phyloP scores from a whole-genome alignment of 30 jellyfish, hydroid and myxozoan species.

The Nemopilema nomurai region DNA sequence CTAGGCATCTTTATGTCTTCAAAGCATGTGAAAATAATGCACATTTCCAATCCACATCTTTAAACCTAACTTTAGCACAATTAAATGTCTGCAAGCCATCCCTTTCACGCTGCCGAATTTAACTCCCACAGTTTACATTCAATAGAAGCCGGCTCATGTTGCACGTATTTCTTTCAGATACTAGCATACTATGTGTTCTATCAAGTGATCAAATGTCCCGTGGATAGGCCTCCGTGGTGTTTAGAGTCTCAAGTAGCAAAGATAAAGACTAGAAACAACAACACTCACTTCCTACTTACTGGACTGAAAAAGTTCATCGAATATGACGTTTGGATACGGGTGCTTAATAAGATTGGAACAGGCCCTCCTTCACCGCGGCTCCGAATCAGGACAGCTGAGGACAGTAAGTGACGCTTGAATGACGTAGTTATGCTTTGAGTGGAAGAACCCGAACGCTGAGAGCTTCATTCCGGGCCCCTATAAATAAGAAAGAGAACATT shows the following conservation, averaged over 20 bases:
- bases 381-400: conserved; percentile 23
- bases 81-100: too few species aligned
- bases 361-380: conserved; percentile 41
- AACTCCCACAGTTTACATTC: neutral
- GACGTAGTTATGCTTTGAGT: too few species aligned
- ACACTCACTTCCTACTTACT: conserved; percentile 5
- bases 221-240: conserved; percentile 32
- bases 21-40: too few species aligned
- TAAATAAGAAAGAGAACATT: too few species aligned
- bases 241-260: neutral
- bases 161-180: neutral
- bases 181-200: conserved; percentile 27
- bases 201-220: conserved; percentile 26
- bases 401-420: conserved; percentile 14
- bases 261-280: neutral
- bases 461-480: too few species aligned
- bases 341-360: conserved; percentile 16
- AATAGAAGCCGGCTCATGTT: neutral
- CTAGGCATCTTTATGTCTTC: too few species aligned
- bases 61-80: too few species aligned
- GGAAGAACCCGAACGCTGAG: too few species aligned
- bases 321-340: conserved; percentile 23
- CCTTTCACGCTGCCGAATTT: too few species aligned
- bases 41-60: too few species aligned
- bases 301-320: conserved; percentile 22